Conservation (phyloP, 2,113 vertebrate genomes). For the Parus major region DNA sequence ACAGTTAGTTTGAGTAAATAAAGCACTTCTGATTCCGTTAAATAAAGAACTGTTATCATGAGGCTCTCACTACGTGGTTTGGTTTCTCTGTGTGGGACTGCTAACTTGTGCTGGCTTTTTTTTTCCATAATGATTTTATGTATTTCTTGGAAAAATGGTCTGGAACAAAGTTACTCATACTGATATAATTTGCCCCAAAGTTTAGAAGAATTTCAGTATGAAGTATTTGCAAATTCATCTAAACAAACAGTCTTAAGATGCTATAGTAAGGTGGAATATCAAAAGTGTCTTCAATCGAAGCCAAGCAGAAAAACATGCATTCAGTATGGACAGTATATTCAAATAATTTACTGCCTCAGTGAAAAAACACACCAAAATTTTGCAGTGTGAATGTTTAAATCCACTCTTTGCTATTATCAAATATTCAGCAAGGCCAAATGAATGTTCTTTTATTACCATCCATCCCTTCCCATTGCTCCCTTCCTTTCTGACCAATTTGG, state of each 20-base stretch:
- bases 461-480: neutral
- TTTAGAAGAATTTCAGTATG: neutral
- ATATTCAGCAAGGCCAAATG: neutral
- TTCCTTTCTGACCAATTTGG: neutral
- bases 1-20: neutral
- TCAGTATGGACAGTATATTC: neutral
- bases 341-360: neutral
- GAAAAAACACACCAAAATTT: neutral
- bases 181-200: neutral
- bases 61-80: neutral
- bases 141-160: neutral
- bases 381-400: neutral
- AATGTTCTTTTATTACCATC: neutral
- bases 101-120: neutral
- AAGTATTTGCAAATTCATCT: neutral
- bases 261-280: neutral
- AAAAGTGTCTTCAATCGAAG: neutral
- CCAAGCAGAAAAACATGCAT: neutral
- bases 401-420: neutral
- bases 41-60: neutral
- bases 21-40: neutral
- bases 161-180: neutral
- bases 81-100: neutral
- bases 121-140: neutral
- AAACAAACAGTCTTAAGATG: neutral